These are phyloP conservation scores for Gallirallus australis DNA, from an alignment of 2,797 vertebrate species.

Conservation along the genomic window DNA sequence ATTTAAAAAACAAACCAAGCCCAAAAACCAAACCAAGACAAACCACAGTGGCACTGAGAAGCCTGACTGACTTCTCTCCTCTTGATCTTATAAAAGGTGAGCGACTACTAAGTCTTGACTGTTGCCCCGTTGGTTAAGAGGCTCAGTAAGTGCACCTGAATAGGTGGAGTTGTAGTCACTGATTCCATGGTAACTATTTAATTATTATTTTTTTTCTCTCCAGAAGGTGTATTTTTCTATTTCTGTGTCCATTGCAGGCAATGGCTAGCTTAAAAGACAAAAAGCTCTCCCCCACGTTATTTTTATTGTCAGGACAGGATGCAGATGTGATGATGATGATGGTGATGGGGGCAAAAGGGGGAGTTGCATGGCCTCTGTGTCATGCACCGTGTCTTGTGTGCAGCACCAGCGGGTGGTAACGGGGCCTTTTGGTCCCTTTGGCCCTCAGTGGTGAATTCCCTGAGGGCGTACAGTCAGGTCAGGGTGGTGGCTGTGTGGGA, in stretches of 20 bases:
- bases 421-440: background rate
- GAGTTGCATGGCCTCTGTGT: background rate
- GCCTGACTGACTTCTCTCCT: conserved; percentile 37
- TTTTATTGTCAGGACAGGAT: background rate
- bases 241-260: conserved; percentile 78
- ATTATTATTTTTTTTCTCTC: background rate
- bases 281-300: background rate
- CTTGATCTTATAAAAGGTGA: conserved; percentile 47
- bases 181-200: conserved; percentile 65
- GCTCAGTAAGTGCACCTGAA: conserved; percentile 38
- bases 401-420: background rate
- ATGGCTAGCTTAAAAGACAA: conserved; percentile 67
- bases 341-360: background rate
- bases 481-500: background rate
- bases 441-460: background rate
- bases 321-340: background rate
- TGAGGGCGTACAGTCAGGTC: background rate
- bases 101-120: conserved; percentile 33
- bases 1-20: background rate
- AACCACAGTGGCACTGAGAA: conserved; percentile 27
- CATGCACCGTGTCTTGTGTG: background rate
- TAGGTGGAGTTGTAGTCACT: conserved; percentile 30
- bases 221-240: conserved; percentile 67
- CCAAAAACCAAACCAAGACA: background rate
- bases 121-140: conserved; percentile 41